Base-by-base conservation (phyloP, 2,888 invertebrate genomes). In the Coenonympha arcania region DNA sequence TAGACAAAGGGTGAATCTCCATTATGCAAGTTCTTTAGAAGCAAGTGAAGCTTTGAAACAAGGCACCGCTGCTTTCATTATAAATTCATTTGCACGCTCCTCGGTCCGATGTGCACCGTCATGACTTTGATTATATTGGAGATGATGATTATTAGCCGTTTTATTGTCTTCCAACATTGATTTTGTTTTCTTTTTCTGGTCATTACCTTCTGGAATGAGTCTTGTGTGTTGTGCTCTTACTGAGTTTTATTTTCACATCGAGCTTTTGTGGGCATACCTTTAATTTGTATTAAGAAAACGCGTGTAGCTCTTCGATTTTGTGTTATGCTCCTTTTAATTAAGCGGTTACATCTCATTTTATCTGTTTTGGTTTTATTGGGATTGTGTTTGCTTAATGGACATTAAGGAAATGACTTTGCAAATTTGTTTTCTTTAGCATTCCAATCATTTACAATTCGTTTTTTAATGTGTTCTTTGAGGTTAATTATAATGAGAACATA, bases 111-210 rank as follows among this genome's bases (percentile, higher is more conserved):
- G 63, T 71, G 77, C 77, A 64, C 61, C 70, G 79, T 79, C 80
- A 79, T 79, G 78, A 70, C 68, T 73, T 70, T 72, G 69, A 79
- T 79, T 75, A 78, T 73, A 76, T 74, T 71, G 66, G 60, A 66
- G 63, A 60, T 69, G 71, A 69, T 75, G 64, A 68, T 73, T 73
- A 76, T 70, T 70, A 71, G 64, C 68, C 64, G 64, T 70, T 71
- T 73, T 72, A 79, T 79, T 80, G 79, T 79, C 73, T 78, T 67
- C 66, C 59, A 57, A 69, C 70, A 72, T 77, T 73, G 73, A 71
- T 73, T 76, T 71, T 73, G 57, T 66, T 68, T 74, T 68, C 59
- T 69, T 64, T 65, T 64, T 63, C 53, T 63, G 62, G 60, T 67
- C 65, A 66, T 64, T 65, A 63, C 61, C 59, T 58, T 62, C 28